Conservation (phyloP, 2,797 vertebrate genomes). For the Scomberomorus guttatus region DNA sequence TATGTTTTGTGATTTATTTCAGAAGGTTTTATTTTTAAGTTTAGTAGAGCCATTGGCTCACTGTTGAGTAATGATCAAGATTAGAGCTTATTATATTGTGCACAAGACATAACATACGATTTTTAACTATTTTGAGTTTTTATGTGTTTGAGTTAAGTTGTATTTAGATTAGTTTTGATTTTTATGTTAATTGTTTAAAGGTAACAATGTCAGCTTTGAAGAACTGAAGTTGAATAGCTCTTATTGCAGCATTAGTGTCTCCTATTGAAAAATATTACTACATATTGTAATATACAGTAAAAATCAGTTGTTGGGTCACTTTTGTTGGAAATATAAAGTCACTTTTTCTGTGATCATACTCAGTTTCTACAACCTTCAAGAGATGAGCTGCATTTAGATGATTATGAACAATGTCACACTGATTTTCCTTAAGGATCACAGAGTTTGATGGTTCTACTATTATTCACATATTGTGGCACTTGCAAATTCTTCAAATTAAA, state of each 20-base stretch:
- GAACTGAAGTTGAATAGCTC: not conserved
- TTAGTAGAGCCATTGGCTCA: not conserved
- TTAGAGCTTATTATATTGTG: conserved; percentile 30
- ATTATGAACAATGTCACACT: conserved; percentile 47
- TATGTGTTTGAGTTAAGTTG: not conserved
- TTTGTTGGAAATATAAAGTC: too few species aligned
- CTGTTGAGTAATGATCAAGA: conserved; percentile 31
- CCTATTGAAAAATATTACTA: too few species aligned
- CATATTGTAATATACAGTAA: not conserved
- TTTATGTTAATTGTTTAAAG: not conserved
- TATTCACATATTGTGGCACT: not conserved
- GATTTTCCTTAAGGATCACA: not conserved
- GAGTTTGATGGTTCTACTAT: conserved; percentile 8
- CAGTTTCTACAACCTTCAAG: conserved; percentile 15
- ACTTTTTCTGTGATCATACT: not conserved
- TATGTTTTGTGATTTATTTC: conserved; percentile 1
- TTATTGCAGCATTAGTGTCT: too few species aligned
- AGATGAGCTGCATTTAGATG: conserved; percentile 44
- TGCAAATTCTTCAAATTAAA: too few species aligned
- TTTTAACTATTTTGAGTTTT: conserved; percentile 15
- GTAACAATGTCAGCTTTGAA: not conserved
- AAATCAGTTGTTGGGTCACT: not conserved
- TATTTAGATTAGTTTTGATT: not conserved
- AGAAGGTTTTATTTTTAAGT: conserved; percentile 12
- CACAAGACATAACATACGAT: not conserved